Percentiles rank a stretch among this genome's conserved stretches.
These are phyloP conservation scores for Vireo griseus DNA, from an alignment of 2,797 vertebrate species.

Conservation along the genomic window DNA sequence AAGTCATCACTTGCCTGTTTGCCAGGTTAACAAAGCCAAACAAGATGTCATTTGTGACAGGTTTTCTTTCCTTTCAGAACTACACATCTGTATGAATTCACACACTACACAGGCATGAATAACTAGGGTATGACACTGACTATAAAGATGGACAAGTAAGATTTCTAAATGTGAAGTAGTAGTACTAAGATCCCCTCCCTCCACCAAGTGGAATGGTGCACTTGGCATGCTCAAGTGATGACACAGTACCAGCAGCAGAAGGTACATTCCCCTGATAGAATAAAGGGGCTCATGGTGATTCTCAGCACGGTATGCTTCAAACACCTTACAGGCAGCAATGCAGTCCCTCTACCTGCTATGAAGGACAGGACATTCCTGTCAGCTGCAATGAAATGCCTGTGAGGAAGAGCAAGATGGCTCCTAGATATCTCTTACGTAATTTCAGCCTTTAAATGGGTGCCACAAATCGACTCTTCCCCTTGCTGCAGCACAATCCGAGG, in stretches of 20 bases:
- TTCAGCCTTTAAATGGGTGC: neutral
- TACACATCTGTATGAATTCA: neutral
- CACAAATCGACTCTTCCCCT: neutral
- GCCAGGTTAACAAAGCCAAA: neutral
- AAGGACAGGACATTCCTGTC: neutral
- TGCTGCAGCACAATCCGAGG: fast-evolving
- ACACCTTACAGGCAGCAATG: neutral
- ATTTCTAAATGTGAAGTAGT: neutral
- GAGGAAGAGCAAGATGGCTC: neutral
- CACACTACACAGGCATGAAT: neutral
- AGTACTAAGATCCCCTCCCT: neutral
- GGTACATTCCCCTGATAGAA: fast-evolving
- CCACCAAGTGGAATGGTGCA: neutral
- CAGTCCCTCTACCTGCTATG: neutral
- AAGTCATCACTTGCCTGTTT: neutral
- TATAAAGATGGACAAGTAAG: neutral
- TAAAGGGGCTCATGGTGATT: neutral
- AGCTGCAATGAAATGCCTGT: neutral
- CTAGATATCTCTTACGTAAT: neutral
- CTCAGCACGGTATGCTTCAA: neutral
- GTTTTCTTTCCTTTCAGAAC: neutral
- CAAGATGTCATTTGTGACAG: neutral
- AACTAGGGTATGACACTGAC: neutral
- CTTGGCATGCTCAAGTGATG: neutral
- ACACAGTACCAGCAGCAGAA: neutral